Evolutionary conservation across 2,113 vertebrate genomes (phyloP).

Genomic region (Artemisiospiza belli): DNA sequence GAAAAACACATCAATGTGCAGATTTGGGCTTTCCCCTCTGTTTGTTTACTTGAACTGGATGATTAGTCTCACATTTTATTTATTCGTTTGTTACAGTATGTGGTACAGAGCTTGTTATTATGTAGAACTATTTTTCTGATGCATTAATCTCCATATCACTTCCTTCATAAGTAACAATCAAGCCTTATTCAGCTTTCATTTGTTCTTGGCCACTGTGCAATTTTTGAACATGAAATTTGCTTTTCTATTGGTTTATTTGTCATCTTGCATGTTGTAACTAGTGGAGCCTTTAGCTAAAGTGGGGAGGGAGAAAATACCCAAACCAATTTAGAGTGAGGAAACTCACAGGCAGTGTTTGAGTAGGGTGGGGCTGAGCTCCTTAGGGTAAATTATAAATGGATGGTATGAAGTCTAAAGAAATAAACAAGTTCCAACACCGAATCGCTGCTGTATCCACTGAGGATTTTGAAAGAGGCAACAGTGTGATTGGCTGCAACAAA

Average conservation of each 20-base stretch:
- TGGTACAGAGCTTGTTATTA: neutral
- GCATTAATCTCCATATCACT: neutral
- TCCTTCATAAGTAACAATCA: neutral
- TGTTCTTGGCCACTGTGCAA: neutral
- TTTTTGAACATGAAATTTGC: conserved; percentile 14
- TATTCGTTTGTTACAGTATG: neutral
- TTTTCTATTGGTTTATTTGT: conserved; percentile 19
- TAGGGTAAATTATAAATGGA: conserved; percentile 50
- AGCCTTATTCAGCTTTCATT: neutral
- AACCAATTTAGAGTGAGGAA: conserved; percentile 48
- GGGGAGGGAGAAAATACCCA: neutral
- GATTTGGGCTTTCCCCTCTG: neutral
- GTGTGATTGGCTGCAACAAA: neutral
- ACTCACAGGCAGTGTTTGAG: conserved; percentile 38
- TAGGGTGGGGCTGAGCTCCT: conserved; percentile 64
- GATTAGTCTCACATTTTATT: neutral
- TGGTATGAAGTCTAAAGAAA: conserved; percentile 56
- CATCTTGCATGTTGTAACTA: conserved; percentile 22
- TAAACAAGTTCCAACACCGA: conserved; percentile 53
- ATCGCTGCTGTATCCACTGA: neutral
- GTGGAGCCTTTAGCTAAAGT: neutral
- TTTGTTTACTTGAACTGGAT: neutral
- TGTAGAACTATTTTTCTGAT: neutral
- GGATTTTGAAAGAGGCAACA: conserved; percentile 47
- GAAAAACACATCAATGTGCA: neutral